These are phyloP conservation scores for Aleadryas rufinucha DNA, from an alignment of 2,113 vertebrate species.

Conservation along the genomic window DNA sequence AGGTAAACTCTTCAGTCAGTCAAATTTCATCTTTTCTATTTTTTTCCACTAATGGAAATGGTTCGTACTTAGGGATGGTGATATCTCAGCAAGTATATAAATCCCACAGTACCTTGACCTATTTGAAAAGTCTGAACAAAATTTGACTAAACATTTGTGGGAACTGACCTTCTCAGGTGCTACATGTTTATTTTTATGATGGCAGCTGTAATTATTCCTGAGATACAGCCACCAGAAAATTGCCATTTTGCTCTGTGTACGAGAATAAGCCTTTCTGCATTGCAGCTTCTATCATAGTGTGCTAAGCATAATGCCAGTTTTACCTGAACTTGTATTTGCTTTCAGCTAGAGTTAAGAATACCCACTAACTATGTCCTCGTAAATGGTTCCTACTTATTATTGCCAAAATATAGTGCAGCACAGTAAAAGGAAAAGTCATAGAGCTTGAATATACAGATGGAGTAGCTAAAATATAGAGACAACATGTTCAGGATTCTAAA, in stretches of 20 bases:
- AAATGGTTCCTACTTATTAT: slow-evolving; percentile 5
- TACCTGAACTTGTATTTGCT: not conserved
- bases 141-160: not conserved
- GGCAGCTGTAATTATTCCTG: slow-evolving; percentile 3
- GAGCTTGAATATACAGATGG: not conserved
- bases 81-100: not conserved
- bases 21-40: not conserved
- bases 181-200: not conserved
- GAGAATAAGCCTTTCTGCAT: not conserved
- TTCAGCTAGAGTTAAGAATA: slow-evolving; percentile 27
- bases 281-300: not conserved
- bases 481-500: not conserved
- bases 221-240: not conserved
- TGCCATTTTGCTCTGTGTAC: not conserved
- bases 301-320: not conserved
- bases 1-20: not conserved
- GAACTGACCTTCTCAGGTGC: not conserved
- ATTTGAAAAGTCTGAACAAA: not conserved
- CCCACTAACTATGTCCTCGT: not conserved
- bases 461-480: not conserved
- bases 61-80: not conserved
- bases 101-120: not conserved
- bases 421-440: not conserved
- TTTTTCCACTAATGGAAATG: not conserved
- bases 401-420: not conserved